phyloP scores from a whole-genome alignment of 2,113 vertebrate species.

The Menidia beryllina region DNA sequence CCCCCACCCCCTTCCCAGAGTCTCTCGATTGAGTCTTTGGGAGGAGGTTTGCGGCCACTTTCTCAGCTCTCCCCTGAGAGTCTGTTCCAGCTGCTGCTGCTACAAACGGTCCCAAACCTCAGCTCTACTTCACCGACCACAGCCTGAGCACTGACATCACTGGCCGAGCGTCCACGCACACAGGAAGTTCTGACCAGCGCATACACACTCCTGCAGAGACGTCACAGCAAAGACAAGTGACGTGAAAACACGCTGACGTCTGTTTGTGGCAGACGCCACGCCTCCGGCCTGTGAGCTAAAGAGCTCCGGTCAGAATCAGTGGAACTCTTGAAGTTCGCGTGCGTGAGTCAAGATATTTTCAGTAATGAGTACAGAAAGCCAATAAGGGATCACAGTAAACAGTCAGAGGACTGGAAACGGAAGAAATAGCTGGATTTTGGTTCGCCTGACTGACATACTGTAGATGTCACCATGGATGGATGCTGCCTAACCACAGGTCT shows the following conservation, averaged over 20 bases:
- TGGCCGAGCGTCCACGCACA: conserved; percentile 41
- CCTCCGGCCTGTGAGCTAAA: conserved; percentile 50
- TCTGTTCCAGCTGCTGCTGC: conserved; percentile 64
- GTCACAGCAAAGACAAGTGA: conserved; percentile 38
- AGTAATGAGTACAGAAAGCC: background rate
- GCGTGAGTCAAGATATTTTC: background rate
- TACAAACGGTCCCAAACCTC: conserved; percentile 44
- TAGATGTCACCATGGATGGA: too few relatives aligned
- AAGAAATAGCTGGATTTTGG: too few relatives aligned
- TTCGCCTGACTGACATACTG: too few relatives aligned
- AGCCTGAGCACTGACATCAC: conserved; percentile 68
- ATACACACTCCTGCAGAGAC: conserved; percentile 43
- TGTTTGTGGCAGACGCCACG: conserved; percentile 44
- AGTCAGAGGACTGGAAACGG: too few relatives aligned
- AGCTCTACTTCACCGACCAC: conserved; percentile 34
- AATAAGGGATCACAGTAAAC: background rate
- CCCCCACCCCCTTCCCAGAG: conserved; percentile 16
- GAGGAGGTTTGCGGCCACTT: conserved; percentile 62
- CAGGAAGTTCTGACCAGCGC: conserved; percentile 26
- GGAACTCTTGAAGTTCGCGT: background rate
- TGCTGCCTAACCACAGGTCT: too few relatives aligned
- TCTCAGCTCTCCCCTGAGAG: conserved; percentile 73
- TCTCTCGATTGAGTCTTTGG: conserved; percentile 25
- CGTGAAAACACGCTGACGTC: conserved; percentile 14
- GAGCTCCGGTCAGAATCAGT: conserved; percentile 21